Conservation (phyloP, 53 echinoderm and acorn worm species). For the Antedon mediterranea region DNA sequence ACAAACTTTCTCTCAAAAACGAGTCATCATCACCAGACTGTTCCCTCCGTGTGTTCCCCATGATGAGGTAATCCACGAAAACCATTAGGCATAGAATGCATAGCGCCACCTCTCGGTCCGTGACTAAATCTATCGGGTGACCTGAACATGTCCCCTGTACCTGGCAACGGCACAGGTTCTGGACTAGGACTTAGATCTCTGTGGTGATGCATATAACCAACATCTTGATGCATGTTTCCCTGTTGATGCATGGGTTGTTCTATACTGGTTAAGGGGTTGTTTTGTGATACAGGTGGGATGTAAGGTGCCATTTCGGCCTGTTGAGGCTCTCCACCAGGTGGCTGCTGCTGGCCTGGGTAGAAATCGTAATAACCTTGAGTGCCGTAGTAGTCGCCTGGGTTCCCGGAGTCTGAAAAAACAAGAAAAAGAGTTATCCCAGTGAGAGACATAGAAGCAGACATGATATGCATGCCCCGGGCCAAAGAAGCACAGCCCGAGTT, state of each 20-base stretch:
- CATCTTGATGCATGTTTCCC: conserved; percentile 38
- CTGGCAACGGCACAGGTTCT: conserved; percentile 41
- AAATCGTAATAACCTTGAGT: conserved; percentile 72
- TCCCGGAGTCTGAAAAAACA: conserved; percentile 33
- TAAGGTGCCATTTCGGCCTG: conserved; percentile 35
- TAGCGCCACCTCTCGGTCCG: background rate
- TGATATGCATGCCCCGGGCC: background rate
- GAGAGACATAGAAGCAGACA: background rate
- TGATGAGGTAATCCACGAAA: background rate
- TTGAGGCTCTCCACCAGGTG: conserved; percentile 21
- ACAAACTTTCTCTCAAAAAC: background rate
- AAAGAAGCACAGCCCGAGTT: background rate
- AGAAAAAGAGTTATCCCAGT: conserved; percentile 5
- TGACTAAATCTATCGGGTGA: conserved; percentile 4
- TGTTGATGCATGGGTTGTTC: conserved; percentile 61
- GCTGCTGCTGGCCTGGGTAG: conserved; percentile 40
- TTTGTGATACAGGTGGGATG: conserved; percentile 41
- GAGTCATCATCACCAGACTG: background rate
- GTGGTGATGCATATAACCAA: conserved; percentile 38
- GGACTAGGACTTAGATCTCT: conserved; percentile 63
- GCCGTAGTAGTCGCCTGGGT: conserved; percentile 52
- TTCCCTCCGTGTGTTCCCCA: background rate
- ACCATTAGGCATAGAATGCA: background rate
- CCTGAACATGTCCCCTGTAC: conserved; percentile 20
- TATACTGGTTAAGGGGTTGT: conserved; percentile 40